Percentiles rank a stretch among this genome's conserved stretches.
Conservation (phyloP, 1,140 invertebrate genomes). For the Aleiodes sp. region DNA sequence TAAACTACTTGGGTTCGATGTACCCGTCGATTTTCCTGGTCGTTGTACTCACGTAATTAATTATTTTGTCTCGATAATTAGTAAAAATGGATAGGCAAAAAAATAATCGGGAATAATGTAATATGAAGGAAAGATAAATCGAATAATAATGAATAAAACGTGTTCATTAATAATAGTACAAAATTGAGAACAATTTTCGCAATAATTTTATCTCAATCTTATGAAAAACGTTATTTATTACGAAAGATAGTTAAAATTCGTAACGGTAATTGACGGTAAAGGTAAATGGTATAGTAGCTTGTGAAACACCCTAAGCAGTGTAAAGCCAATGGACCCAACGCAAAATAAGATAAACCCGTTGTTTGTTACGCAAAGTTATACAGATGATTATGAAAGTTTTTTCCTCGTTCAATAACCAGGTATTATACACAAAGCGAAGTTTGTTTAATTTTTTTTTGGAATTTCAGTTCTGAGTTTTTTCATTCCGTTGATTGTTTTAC, state of each 20-base stretch:
- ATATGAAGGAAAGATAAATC: too few species aligned
- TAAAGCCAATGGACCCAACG: too few species aligned
- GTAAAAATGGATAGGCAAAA: background rate
- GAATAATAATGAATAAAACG: too few species aligned
- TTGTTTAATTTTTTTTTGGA: too few species aligned
- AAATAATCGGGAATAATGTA: background rate
- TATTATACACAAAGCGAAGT: conserved; percentile 25
- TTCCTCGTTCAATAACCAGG: background rate
- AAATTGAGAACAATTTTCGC: conserved; percentile 10
- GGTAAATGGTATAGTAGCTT: conserved; percentile 35
- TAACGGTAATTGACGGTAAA: conserved; percentile 37
- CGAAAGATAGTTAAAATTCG: conserved; percentile 37
- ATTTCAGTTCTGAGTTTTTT: background rate
- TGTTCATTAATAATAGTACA: too few species aligned
- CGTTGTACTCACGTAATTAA: background rate
- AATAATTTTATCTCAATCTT: background rate
- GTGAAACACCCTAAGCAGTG: conserved; percentile 37
- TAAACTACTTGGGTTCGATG: conserved; percentile 34
- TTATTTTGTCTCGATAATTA: background rate
- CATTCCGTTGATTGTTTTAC: conserved; percentile 6
- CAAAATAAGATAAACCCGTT: conserved; percentile 15
- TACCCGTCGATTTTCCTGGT: conserved; percentile 19
- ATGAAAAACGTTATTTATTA: background rate
- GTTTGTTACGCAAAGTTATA: conserved; percentile 35
- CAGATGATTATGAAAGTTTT: conserved; percentile 28